These are phyloP conservation scores for Larimichthys crocea DNA, from an alignment of 2,113 vertebrate genomes.

Conservation along the genomic window DNA sequence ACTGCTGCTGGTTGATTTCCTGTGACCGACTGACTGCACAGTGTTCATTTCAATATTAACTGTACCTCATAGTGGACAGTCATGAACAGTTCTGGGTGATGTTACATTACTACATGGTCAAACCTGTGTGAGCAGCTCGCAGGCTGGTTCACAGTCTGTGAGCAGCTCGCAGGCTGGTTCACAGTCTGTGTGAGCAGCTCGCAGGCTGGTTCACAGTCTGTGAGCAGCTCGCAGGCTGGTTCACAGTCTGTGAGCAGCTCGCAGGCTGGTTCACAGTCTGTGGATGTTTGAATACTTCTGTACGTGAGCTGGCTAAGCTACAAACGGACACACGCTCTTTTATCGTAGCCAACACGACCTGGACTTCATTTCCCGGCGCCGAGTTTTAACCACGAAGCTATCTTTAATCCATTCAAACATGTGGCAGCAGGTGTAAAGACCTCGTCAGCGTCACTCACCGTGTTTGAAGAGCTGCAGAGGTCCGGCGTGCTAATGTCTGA, in stretches of 20 bases:
- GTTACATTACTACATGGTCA: too few species aligned
- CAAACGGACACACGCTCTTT: neutral
- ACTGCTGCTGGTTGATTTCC: neutral
- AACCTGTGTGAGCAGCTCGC: neutral
- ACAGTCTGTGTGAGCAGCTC: too few species aligned
- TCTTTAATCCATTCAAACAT: rapidly evolving
- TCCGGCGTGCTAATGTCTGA: too few species aligned
- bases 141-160: neutral
- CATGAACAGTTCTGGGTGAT: too few species aligned
- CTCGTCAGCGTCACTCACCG: neutral
- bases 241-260: too few species aligned
- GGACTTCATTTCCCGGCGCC: too few species aligned
- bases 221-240: too few species aligned
- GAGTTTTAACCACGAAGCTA: neutral
- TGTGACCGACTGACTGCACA: neutral
- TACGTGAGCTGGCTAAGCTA: slow-evolving; percentile 18
- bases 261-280: neutral
- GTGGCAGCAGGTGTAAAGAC: rapidly evolving
- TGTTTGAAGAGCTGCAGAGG: neutral
- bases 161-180: too few species aligned
- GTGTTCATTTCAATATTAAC: neutral
- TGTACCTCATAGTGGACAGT: neutral
- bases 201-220: neutral
- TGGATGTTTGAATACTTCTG: neutral
- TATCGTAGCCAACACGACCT: neutral